Base-by-base conservation (phyloP, 1,140 invertebrate genomes). In the Macrocentrus cingulum region DNA sequence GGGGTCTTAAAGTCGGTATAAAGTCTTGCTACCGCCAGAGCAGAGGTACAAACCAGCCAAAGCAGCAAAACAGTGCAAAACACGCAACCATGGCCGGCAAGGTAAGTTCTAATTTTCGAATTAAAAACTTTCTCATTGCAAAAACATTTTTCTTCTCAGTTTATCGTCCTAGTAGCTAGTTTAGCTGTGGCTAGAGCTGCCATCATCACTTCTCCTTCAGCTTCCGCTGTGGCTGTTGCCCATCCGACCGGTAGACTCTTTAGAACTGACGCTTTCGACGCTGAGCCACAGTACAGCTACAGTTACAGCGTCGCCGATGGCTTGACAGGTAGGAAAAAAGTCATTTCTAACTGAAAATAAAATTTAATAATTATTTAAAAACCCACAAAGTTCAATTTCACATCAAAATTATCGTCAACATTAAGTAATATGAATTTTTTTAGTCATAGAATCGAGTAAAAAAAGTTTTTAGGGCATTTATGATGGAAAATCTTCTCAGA, bases 261-360 rank as follows among this genome's bases (percentile, higher is more conserved):
- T 48, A 69, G 62, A 54, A 60, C 81, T 0, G 85, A 88, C 69
- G 83, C 85, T 16, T 82, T 84, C 61, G 86, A 88, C 74, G 83
- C 86, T 3, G 83, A 88, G 75, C 88, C 87, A 2, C 83, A 85
- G 37, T 90, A 90, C 72, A 85, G 83, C 68, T 89, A 85, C 77
- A 83, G 85, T 16, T 91, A 90, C 74, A 85, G 85, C 32, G 86
- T 90, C 1, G 82, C 84, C 8, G 88, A 91, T 69, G 84, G 42
- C 25, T 18, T 50, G 1, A 63, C 57, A 9, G 58, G 61, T 63
- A 60, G 54, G 8, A 39, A 5, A 39, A 8, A 34, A 34, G n/a
- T n/a, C n/a, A n/a, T n/a, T n/a, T n/a, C n/a, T n/a, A n/a, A n/a
- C n/a, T n/a, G n/a, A n/a, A n/a, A n/a, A n/a, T n/a, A n/a, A n/a